Evolutionary conservation across 2,888 invertebrate genomes (phyloP), one percentile per base, ranked within the genome.

Genomic region (Boloria selene): DNA sequence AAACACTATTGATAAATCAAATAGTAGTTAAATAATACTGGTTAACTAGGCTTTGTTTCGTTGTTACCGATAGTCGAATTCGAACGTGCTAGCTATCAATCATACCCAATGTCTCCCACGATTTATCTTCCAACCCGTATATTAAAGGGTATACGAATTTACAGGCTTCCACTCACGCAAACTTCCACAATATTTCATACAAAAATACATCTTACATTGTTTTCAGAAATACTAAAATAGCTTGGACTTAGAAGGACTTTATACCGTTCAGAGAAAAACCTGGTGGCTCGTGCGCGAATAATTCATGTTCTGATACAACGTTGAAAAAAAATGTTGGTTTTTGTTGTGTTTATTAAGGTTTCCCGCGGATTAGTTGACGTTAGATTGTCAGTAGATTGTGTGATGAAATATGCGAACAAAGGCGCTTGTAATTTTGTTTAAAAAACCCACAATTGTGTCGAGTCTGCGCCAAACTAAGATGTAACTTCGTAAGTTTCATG

Each of bases 51-150:
- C 22, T 42, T 52, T 50, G 55, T 14, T 58, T 56, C 49, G 51
- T 54, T 47, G 65, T 64, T 60, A 68, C 65, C 69, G 59, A 69
- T 72, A 72, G 74, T 76, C 77, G 80, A 80, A 82, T 84, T 79
- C 79, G 83, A 87, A 82, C 79, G 81, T 77, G 74, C 71, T 65
- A 65, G 74, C 82, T 78, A 90, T 89, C 88, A 85, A 89, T 90
- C 89, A 88, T 80, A 82, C 75, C 80, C 80, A 79, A 77, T 86
- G 88, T 88, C 87, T 87, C 85, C 80, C 80, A 77, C 83, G 85
- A 89, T 90, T 88, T 87, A 88, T 89, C 88, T 86, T 84, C 80
- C 70, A 71, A 73, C 71, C 76, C 84, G 84, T 84, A 86, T 87
- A 87, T 88, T 87, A 89, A 88, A 87, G 84, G 83, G 82, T 84